phyloP scores from a whole-genome alignment of 2,797 vertebrate genomes.

The Ceryle rudis region DNA sequence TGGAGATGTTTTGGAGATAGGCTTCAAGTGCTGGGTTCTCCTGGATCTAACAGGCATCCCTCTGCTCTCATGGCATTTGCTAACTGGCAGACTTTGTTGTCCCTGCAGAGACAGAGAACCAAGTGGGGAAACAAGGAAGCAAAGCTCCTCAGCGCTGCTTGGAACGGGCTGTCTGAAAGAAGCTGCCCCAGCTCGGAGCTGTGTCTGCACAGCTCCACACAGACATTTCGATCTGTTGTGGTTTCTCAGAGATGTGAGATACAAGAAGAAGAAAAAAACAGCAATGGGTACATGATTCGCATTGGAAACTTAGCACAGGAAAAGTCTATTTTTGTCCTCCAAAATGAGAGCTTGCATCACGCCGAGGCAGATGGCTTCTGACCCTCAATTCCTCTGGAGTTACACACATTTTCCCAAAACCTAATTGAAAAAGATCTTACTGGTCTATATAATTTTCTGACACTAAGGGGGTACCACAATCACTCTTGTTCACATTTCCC shows the following conservation, averaged over 20 bases:
- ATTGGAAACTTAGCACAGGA: background rate
- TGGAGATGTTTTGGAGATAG: background rate
- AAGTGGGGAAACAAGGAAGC: fast-evolving
- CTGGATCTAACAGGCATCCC: background rate
- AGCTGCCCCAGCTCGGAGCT: background rate
- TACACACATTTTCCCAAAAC: background rate
- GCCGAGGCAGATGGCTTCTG: background rate
- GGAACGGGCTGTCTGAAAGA: background rate
- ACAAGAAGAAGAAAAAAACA: background rate
- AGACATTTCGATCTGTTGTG: background rate
- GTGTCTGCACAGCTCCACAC: background rate
- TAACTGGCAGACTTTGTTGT: background rate
- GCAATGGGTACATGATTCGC: fast-evolving
- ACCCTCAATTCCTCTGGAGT: background rate
- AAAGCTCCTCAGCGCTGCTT: background rate
- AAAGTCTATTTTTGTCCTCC: background rate
- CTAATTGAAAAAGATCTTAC: background rate
- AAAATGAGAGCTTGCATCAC: background rate
- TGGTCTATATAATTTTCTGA: background rate
- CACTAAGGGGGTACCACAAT: background rate
- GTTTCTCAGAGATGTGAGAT: background rate
- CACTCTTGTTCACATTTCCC: background rate
- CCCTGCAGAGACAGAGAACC: background rate
- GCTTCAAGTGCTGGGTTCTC: background rate
- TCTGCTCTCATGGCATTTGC: background rate